phyloP scores from a whole-genome alignment of 2,797 vertebrate genomes.

The Aquila chrysaetos region DNA sequence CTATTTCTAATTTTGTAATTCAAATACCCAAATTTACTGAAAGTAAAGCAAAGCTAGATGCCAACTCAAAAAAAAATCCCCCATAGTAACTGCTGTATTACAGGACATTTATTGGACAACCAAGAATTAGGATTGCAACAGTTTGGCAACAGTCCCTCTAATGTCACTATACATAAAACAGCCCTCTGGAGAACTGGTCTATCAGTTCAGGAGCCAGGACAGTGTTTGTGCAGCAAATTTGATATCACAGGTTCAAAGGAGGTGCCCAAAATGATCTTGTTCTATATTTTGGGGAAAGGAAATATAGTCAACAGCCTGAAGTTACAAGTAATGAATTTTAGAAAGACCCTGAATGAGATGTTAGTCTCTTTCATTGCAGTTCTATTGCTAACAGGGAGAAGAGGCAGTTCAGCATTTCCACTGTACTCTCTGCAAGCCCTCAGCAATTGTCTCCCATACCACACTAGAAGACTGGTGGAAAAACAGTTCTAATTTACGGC shows the following conservation, averaged over 20 bases:
- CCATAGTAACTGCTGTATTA: neutral
- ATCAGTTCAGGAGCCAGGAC: neutral
- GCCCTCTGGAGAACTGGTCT: neutral
- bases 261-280: neutral
- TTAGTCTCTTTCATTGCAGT: neutral
- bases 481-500: neutral
- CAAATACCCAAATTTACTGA: neutral
- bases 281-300: neutral
- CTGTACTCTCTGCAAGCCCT: neutral
- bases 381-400: neutral
- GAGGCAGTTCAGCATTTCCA: neutral
- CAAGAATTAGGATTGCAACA: neutral
- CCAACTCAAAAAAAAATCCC: neutral
- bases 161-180: neutral
- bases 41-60: neutral
- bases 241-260: neutral
- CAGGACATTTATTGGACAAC: neutral
- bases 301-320: neutral
- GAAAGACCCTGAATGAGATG: neutral
- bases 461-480: neutral
- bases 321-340: neutral
- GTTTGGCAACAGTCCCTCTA: neutral
- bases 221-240: neutral
- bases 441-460: neutral
- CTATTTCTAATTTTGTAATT: neutral